These are phyloP conservation scores for Brachyalestes nurse DNA, from an alignment of 2,797 vertebrate genomes.

Conservation along the genomic window DNA sequence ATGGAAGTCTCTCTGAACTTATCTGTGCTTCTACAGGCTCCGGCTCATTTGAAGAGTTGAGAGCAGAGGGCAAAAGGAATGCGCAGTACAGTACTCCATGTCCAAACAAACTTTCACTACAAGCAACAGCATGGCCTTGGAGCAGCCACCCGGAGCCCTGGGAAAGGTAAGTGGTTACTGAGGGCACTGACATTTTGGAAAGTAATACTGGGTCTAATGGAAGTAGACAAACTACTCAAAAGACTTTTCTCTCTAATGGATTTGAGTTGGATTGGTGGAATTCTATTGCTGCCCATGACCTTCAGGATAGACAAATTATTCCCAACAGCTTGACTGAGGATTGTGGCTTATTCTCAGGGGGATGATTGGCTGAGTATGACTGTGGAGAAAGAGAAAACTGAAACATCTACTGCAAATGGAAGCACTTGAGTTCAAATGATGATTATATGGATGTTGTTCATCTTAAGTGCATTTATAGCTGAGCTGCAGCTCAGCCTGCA, in stretches of 20 bases:
- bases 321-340: background rate
- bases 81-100: slow-evolving; percentile 61
- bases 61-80: slow-evolving; percentile 70
- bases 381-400: too few relatives aligned
- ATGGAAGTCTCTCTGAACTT: slow-evolving; percentile 88
- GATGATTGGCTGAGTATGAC: background rate
- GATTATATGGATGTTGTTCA: too few relatives aligned
- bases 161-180: slow-evolving; percentile 81
- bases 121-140: slow-evolving; percentile 73
- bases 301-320: background rate
- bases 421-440: background rate
- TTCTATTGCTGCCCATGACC: slow-evolving; percentile 28
- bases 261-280: slow-evolving; percentile 28
- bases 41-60: slow-evolving; percentile 72
- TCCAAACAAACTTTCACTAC: slow-evolving; percentile 57
- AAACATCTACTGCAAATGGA: background rate
- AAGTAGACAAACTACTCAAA: background rate
- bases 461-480: too few relatives aligned
- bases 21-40: slow-evolving; percentile 75
- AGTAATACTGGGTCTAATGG: slow-evolving; percentile 21
- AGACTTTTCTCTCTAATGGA: slow-evolving; percentile 27
- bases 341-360: background rate
- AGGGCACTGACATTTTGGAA: slow-evolving; percentile 40
- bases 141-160: slow-evolving; percentile 68
- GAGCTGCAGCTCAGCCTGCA: too few relatives aligned